Percentiles rank a stretch among this genome's conserved stretches.
Evolutionary conservation across 1,140 invertebrate species (phyloP).

Genomic region (Drosophila repletoides): DNA sequence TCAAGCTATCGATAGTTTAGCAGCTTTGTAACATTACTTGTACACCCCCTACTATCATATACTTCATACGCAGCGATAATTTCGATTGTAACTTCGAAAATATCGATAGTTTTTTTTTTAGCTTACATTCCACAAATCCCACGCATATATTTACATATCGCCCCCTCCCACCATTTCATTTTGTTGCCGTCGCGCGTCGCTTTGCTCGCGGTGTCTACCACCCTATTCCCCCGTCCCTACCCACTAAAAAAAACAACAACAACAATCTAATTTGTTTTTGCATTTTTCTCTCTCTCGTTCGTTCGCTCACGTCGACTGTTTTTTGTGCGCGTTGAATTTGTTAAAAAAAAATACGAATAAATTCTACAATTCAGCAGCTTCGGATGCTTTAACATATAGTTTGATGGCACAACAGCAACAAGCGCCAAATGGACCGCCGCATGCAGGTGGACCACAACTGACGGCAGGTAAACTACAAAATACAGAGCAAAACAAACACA

Average conservation of each 20-base stretch:
- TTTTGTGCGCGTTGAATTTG: slow-evolving; percentile 16
- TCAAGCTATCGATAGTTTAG: background rate
- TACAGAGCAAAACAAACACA: background rate
- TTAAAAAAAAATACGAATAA: slow-evolving; percentile 12
- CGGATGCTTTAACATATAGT: slow-evolving; percentile 82
- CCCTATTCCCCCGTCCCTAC: background rate
- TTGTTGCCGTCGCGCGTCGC: slow-evolving; percentile 49
- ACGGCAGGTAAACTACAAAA: slow-evolving; percentile 61
- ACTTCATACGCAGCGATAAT: background rate
- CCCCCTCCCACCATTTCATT: slow-evolving; percentile 1
- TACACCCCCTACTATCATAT: background rate
- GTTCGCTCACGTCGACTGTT: slow-evolving; percentile 12
- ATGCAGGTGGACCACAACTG: slow-evolving; percentile 80
- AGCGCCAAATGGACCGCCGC: slow-evolving; percentile 77
- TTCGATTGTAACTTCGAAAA: slow-evolving; percentile 1
- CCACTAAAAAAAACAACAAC: slow-evolving; percentile 8
- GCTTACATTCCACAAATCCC: background rate
- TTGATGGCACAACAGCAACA: slow-evolving; percentile 81
- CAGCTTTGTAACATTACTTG: background rate
- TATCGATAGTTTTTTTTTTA: slow-evolving; percentile 12
- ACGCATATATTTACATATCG: background rate
- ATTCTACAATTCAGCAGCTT: slow-evolving; percentile 69
- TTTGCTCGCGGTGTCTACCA: slow-evolving; percentile 62
- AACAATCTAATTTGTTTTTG: slow-evolving; percentile 57
- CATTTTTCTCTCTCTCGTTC: slow-evolving; percentile 49